phyloP scores from a whole-genome alignment of 30 jellyfish, hydroid and myxozoan species.

The Nemopilema nomurai region DNA sequence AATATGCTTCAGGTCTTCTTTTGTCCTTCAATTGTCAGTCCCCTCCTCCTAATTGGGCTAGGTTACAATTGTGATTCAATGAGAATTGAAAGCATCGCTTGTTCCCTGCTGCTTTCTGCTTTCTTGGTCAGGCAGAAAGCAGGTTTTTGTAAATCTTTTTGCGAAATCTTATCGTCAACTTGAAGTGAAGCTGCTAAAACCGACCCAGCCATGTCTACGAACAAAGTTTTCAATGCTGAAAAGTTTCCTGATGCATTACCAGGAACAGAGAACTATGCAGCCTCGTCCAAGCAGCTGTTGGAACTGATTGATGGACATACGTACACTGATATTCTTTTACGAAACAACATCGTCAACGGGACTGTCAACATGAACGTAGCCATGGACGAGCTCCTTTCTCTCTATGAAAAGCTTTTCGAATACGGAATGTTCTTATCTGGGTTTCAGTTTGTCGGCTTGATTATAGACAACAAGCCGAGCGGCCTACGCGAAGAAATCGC shows the following conservation, averaged over 20 bases:
- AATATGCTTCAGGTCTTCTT: too few species aligned
- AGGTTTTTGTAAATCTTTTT: too few species aligned
- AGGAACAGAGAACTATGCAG: not conserved
- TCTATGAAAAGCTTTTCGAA: conserved; percentile 54
- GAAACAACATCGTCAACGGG: conserved; percentile 18
- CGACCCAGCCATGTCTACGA: not conserved
- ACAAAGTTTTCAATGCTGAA: not conserved
- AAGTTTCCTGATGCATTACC: not conserved
- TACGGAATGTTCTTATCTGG: conserved; percentile 72
- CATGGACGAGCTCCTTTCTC: conserved; percentile 43
- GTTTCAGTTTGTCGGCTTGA: conserved; percentile 58
- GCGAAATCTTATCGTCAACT: too few species aligned
- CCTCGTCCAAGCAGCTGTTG: conserved; percentile 2
- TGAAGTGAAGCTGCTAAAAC: too few species aligned
- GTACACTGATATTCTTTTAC: conserved; percentile 41
- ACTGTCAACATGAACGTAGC: conserved; percentile 16
- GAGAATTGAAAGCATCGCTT: too few species aligned
- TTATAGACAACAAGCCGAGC: conserved; percentile 59
- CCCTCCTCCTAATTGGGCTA: too few species aligned
- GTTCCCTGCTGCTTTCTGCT: too few species aligned
- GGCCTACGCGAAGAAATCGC: conserved; percentile 62
- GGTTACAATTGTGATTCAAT: too few species aligned
- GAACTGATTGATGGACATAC: conserved; percentile 42
- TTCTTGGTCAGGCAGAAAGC: too few species aligned
- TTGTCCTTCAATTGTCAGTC: too few species aligned